A percentile compares a stretch with the other conserved stretches of the same genome.
Evolutionary conservation across 2,888 invertebrate species (phyloP).

Genomic region (Dorcus parallelipipedus): DNA sequence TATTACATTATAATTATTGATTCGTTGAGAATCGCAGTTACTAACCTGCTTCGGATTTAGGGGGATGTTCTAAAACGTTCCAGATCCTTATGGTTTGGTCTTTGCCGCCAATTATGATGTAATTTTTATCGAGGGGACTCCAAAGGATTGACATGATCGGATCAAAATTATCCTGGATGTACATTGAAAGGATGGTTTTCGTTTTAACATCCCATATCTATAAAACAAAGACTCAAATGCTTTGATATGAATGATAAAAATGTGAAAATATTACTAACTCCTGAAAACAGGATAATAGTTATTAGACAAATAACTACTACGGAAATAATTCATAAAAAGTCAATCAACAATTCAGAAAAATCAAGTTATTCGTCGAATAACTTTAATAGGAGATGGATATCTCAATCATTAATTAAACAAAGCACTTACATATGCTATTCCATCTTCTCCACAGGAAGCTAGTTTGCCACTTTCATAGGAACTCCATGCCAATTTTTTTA

Average conservation of each 20-base stretch:
- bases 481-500: constrained; percentile 36
- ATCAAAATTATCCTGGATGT: constrained; percentile 54
- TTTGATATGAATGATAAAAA: too few relatives aligned
- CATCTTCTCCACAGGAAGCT: constrained; percentile 67
- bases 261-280: too few relatives aligned
- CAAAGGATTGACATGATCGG: constrained; percentile 60
- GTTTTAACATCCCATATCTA: constrained; percentile 64
- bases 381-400: too few relatives aligned
- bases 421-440: constrained; percentile 60
- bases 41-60: constrained; percentile 12
- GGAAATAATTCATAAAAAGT: too few relatives aligned
- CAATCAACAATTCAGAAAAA: too few relatives aligned
- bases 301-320: too few relatives aligned
- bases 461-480: constrained; percentile 46
- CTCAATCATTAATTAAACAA: too few relatives aligned
- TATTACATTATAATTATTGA: neutral
- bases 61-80: constrained; percentile 45
- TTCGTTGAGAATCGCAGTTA: neutral
- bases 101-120: constrained; percentile 63
- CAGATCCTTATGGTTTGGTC: constrained; percentile 67
- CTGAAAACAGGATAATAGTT: too few relatives aligned
- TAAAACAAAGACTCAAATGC: neutral
- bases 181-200: constrained; percentile 57
- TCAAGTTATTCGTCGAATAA: too few relatives aligned
- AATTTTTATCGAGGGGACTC: constrained; percentile 60